Conservation (phyloP, 2,113 vertebrate genomes). For the Charina bottae region DNA sequence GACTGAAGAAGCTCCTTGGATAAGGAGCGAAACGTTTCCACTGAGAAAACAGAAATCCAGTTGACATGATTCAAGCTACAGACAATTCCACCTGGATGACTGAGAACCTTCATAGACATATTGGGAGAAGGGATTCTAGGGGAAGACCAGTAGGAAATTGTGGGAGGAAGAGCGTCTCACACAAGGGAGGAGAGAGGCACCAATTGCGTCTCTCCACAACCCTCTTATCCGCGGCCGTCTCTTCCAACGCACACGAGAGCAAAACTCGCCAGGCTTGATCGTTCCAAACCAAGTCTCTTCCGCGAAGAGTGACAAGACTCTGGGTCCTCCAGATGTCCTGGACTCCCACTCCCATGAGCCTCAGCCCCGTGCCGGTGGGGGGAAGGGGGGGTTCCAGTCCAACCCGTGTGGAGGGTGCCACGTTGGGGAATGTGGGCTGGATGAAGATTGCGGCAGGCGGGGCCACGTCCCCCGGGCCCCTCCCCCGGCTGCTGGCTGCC, state of each 20-base stretch:
- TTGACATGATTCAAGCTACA: too few relatives aligned
- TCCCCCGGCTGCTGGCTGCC: neutral
- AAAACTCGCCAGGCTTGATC: fast-evolving
- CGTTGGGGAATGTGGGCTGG: neutral
- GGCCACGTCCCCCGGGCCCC: too few relatives aligned
- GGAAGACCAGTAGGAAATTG: neutral
- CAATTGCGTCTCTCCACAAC: neutral
- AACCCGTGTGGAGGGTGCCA: neutral
- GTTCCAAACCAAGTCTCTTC: neutral
- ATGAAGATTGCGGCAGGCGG: too few relatives aligned
- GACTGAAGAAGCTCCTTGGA: too few relatives aligned
- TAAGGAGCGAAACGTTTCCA: too few relatives aligned
- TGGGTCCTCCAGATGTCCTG: neutral
- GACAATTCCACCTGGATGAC: too few relatives aligned
- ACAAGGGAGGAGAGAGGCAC: too few relatives aligned
- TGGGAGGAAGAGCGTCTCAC: too few relatives aligned
- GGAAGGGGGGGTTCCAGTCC: neutral
- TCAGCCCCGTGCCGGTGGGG: neutral
- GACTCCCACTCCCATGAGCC: neutral
- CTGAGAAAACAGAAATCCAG: too few relatives aligned
- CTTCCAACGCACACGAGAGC: neutral
- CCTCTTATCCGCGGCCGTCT: too few relatives aligned
- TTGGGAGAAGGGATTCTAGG: neutral
- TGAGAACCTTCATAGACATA: too few relatives aligned
- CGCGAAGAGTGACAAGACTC: neutral